A percentile compares a stretch with the other conserved stretches of the same genome.
Conservation (phyloP, 2,888 invertebrate species). For the Lasioglossum malachurum region DNA sequence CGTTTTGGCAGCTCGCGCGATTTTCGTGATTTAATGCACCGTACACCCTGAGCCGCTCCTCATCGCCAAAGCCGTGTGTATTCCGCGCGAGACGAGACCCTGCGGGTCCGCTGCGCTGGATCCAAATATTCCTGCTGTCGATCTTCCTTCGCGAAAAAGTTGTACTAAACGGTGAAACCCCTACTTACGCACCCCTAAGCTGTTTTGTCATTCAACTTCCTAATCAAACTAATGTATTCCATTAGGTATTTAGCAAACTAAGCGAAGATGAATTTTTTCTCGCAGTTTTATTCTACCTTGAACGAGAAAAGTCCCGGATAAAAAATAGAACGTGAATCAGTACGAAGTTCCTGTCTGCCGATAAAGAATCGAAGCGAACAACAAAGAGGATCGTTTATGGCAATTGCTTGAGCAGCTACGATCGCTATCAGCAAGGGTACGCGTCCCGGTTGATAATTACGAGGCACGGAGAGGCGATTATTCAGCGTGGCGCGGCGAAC, state of each 20-base stretch:
- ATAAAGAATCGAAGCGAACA: neutral
- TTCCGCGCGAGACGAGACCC: conserved; percentile 11
- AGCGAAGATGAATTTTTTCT: neutral
- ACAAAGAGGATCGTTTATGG: conserved; percentile 1
- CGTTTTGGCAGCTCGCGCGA: conserved; percentile 67
- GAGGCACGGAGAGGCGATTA: conserved; percentile 2
- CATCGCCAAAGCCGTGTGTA: conserved; percentile 45
- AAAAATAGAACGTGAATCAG: neutral
- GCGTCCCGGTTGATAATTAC: conserved; percentile 12
- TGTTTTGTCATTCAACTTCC: neutral
- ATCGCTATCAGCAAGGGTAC: neutral
- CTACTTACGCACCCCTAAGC: neutral
- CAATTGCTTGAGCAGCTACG: neutral
- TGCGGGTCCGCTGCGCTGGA: conserved; percentile 17
- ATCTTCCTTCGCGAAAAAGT: neutral
- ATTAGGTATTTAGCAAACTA: neutral
- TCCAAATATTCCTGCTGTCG: conserved; percentile 31
- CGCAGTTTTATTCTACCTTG: neutral
- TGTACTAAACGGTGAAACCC: too few species aligned
- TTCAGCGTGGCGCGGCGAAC: neutral
- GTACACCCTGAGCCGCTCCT: conserved; percentile 43
- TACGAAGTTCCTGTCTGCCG: neutral
- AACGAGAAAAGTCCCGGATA: neutral
- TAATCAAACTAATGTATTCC: too few species aligned
- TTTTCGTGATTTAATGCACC: conserved; percentile 69